Evolutionary conservation across 2,888 invertebrate species (phyloP), one percentile per base, ranked within the genome.

Genomic region (Laothoe populi): DNA sequence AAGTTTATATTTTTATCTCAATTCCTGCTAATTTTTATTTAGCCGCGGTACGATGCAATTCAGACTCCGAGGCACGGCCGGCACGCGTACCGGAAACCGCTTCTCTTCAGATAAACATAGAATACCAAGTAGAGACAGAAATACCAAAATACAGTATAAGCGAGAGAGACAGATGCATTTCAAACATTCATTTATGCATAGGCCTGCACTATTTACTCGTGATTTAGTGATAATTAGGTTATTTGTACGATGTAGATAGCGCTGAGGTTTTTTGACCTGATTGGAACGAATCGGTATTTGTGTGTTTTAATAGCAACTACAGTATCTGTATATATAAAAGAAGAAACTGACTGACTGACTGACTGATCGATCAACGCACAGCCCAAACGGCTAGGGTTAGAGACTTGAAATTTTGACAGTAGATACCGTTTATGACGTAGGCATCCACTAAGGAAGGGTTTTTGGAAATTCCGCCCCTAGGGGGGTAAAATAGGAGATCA

Each of bases 81-180:
- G 83, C 79, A 82, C 84, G 81, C 74, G 68, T 75, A 82, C 89
- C 90, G 92, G 92, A 92, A 90, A 84, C 82, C 78, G 77, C 81
- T 81, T 81, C 86, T 86, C 82, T 70, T 65, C 75, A 75, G 85
- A 84, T 88, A 90, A 88, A 88, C 88, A 85, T 91, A 92, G 87
- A 74, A 72, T 79, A 83, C 85, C 74, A 53, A 53, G 35, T 11
- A 81, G 86, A 75, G 86, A 86, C 74, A 77, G 77, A 74, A 65
- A 76, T 75, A 84, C 74, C 71, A 73, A 74, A 75, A 66, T 59
- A 60, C 67, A 62, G 70, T 63, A 63, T 67, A 66, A 60, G 65
- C 58, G 77, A 66, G 66, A 67, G 75, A 70, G 82, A 83, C 67
- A 63, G 66, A 62, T 65, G 65, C 61, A 71, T 75, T 73, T 70